Percentiles rank a stretch among this genome's conserved stretches.
Evolutionary conservation across 1,140 invertebrate genomes (phyloP).

Genomic region (Drosophila murphyi): DNA sequence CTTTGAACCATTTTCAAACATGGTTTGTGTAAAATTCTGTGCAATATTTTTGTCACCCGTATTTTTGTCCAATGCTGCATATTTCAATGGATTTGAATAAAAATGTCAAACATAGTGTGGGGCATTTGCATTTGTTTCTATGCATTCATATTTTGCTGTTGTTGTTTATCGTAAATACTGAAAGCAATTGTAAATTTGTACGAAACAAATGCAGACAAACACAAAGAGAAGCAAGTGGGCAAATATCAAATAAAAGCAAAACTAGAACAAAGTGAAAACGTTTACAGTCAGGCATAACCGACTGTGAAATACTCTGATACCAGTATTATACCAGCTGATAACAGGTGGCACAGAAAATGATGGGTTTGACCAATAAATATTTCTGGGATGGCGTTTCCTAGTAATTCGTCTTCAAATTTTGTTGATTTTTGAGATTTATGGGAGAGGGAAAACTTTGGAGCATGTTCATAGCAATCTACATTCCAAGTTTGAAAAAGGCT

Average conservation of each 20-base stretch:
- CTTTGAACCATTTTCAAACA: conserved; percentile 57
- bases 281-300: too few relatives aligned
- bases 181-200: conserved; percentile 50
- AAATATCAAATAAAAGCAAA: conserved; percentile 11
- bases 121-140: conserved; percentile 69
- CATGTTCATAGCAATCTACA: too few relatives aligned
- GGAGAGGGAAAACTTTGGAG: too few relatives aligned
- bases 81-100: conserved; percentile 19
- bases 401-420: too few relatives aligned
- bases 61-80: conserved; percentile 44
- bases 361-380: too few relatives aligned
- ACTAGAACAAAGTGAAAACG: neutral
- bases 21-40: conserved; percentile 53
- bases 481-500: too few relatives aligned
- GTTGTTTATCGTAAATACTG: conserved; percentile 66
- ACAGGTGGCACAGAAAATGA: too few relatives aligned
- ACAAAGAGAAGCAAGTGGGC: conserved; percentile 41
- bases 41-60: conserved; percentile 64
- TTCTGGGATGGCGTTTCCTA: too few relatives aligned
- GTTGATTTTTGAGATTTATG: too few relatives aligned
- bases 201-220: conserved; percentile 39
- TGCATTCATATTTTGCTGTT: conserved; percentile 59
- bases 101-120: conserved; percentile 1
- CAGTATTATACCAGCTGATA: too few relatives aligned
- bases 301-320: too few relatives aligned